Percentiles rank a stretch among this genome's conserved stretches.
These are phyloP conservation scores for Rachycentron canadum DNA, from an alignment of 2,797 vertebrate genomes.

Conservation along the genomic window DNA sequence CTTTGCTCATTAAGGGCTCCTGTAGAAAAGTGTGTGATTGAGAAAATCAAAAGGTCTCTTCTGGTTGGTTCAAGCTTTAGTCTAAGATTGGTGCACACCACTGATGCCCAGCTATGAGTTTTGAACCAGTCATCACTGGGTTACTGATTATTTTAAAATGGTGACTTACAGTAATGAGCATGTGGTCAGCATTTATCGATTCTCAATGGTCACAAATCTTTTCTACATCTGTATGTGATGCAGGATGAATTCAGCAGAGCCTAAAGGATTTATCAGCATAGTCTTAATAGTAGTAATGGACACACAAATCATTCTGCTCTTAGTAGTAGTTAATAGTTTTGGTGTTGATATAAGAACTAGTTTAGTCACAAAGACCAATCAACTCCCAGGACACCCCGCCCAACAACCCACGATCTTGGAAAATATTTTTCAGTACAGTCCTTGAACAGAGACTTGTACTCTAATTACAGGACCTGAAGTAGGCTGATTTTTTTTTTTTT, in stretches of 20 bases:
- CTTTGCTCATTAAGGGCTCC: conserved; percentile 43
- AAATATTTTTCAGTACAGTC: neutral
- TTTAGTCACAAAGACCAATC: neutral
- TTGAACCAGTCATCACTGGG: neutral
- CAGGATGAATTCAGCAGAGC: conserved; percentile 6
- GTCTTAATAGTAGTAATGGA: neutral
- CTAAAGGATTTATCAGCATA: neutral
- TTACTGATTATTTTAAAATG: conserved; percentile 5
- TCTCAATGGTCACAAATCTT: neutral
- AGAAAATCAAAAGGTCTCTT: neutral
- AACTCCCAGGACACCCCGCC: too few relatives aligned
- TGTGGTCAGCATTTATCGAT: neutral
- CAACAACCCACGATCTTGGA: conserved; percentile 6
- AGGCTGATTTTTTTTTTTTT: conserved; percentile 54
- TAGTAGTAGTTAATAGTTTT: too few relatives aligned
- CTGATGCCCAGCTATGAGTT: neutral
- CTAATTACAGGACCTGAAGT: conserved; percentile 41
- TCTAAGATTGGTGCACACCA: conserved; percentile 8
- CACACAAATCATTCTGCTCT: neutral
- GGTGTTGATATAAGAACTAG: neutral
- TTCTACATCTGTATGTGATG: neutral
- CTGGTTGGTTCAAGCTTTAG: neutral
- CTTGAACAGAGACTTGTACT: conserved; percentile 15
- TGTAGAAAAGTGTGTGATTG: conserved; percentile 15
- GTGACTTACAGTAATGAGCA: neutral